Base-by-base conservation (phyloP, 1,140 invertebrate species). In the Samia ricini region DNA sequence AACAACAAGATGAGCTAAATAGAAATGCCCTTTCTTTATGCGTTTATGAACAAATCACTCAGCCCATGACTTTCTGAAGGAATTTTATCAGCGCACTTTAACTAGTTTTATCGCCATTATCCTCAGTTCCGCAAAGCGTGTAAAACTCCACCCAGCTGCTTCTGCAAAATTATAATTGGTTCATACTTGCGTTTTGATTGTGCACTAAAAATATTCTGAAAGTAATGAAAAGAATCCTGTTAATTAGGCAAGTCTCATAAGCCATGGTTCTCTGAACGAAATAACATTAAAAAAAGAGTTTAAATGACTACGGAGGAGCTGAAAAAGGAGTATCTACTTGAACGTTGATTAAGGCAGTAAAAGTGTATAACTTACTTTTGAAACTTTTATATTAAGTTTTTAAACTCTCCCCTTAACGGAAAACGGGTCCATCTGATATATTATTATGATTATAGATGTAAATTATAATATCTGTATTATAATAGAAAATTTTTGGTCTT, bases 301-400 rank as follows among this genome's bases (percentile, higher is more conserved):
- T 42, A 42, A 42, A 42, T 15, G 12, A 42, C 33, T 42, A 12
- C 33, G 33, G 33, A 15, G 8, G 15, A 42, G 33, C 33, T 42
- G 33, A 42, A 42, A n/a, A 42, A 42, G 33, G 33, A 42, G 12
- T 42, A 42, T 42, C 33, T 42, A 42, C 33, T 42, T 42, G 33
- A 42, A 42, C 33, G 33, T 42, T 42, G 33, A 42, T 42, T 42
- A 42, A 42, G 33, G 33, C 33, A 15, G 33, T 42, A 42, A 42
- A 42, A 42, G 33, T 42, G 33, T 42, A n/a, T n/a, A 42, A 42
- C 33, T 42, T 42, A 15, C 33, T 42, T 42, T 42, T 42, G 33
- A 42, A 42, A 42, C 33, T 42, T 42, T 42, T 42, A 42, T 42
- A 42, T 42, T 42, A 42, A 42, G 33, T 42, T 42, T 42, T 42